These are phyloP conservation scores for Caenorhabditis wallacei DNA, from an alignment of 2,888 invertebrate species.

Conservation along the genomic window DNA sequence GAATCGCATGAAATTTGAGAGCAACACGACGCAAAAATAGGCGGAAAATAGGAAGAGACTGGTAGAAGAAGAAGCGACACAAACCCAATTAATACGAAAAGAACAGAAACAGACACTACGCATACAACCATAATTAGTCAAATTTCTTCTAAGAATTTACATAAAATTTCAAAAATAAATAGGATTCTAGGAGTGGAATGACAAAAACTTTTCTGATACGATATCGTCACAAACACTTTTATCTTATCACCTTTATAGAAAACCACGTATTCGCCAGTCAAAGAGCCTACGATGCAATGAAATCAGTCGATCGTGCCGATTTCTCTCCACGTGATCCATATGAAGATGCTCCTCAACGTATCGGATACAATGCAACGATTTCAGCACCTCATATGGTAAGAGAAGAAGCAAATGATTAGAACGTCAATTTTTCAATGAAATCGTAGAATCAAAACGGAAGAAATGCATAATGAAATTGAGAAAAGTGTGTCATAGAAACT, in stretches of 20 bases:
- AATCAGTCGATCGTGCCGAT: constrained; percentile 90
- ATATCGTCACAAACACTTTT: no score
- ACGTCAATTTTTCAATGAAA: no score
- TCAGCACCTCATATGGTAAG: constrained; percentile 96
- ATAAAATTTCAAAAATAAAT: no score
- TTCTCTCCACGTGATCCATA: constrained; percentile 90
- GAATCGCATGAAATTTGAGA: constrained; percentile 23
- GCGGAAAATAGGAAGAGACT: constrained; percentile 19
- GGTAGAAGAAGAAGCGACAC: constrained; percentile 19
- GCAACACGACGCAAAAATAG: constrained; percentile 1
- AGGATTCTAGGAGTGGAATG: no score
- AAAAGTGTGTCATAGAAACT: no score
- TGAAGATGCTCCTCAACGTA: constrained; percentile 92
- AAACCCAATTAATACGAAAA: constrained; percentile 17
- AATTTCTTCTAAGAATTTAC: no score
- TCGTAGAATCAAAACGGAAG: no score
- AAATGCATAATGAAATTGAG: no score
- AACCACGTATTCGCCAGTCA: constrained; percentile 90
- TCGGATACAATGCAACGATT: constrained; percentile 96
- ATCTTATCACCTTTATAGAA: constrained; percentile 85
- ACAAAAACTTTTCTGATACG: no score
- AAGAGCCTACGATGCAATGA: constrained; percentile 90
- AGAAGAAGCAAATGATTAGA: not conserved
- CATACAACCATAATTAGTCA: constrained; percentile 6
- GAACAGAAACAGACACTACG: constrained; percentile 9